phyloP scores from a whole-genome alignment of 1,140 invertebrate genomes.

The Agrypnia vestita region DNA sequence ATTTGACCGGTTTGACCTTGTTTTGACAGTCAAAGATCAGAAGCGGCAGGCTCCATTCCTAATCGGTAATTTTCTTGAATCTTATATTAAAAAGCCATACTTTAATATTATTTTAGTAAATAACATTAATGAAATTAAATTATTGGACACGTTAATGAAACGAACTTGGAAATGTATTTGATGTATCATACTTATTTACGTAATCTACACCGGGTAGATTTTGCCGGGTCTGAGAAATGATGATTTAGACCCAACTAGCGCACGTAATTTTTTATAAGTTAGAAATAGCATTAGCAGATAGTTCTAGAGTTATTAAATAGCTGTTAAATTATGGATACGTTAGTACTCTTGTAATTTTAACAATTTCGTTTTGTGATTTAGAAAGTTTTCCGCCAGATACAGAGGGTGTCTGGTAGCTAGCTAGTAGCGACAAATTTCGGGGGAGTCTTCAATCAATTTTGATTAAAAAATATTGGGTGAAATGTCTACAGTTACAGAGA shows the following conservation, averaged over 20 bases:
- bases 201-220: not conserved
- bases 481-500: too few relatives aligned
- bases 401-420: not conserved
- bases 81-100: not conserved
- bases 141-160: not conserved
- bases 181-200: not conserved
- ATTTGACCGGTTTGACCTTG: slow-evolving; percentile 35
- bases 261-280: too few relatives aligned
- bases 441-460: not conserved
- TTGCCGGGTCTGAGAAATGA: too few relatives aligned
- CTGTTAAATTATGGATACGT: too few relatives aligned
- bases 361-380: too few relatives aligned
- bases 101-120: not conserved
- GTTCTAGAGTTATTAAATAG: too few relatives aligned
- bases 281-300: too few relatives aligned
- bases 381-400: too few relatives aligned
- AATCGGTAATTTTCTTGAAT: slow-evolving; percentile 11
- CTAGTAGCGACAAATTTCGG: not conserved
- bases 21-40: slow-evolving; percentile 38
- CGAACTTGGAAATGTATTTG: not conserved
- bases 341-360: too few relatives aligned
- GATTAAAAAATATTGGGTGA: too few relatives aligned
- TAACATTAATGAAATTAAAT: not conserved
- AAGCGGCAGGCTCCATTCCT: not conserved
- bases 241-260: too few relatives aligned